phyloP scores from a whole-genome alignment of 1,140 invertebrate species.

The Habropoda laboriosa region DNA sequence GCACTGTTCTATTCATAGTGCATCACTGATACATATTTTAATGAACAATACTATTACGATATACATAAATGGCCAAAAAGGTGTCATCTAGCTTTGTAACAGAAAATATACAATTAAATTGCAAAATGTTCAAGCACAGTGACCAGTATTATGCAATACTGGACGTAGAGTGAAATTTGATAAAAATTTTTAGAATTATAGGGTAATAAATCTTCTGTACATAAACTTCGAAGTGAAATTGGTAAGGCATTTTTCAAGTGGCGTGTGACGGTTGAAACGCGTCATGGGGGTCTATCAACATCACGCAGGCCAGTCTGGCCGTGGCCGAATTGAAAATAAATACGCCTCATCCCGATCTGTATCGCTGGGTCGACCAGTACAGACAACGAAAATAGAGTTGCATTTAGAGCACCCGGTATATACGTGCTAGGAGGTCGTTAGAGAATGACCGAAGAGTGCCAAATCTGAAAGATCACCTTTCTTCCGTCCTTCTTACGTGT shows the following conservation, averaged over 20 bases:
- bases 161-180: too few relatives aligned
- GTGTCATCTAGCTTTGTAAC: too few relatives aligned
- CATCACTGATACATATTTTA: too few relatives aligned
- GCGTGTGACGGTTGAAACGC: constrained; percentile 6
- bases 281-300: constrained; percentile 41
- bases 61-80: too few relatives aligned
- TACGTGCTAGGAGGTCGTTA: constrained; percentile 65
- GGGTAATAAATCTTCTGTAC: background rate
- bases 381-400: constrained; percentile 75
- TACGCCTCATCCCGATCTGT: constrained; percentile 55
- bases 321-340: constrained; percentile 81
- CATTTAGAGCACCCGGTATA: constrained; percentile 77
- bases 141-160: too few relatives aligned
- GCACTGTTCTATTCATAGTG: too few relatives aligned
- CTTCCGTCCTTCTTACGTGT: constrained; percentile 56
- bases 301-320: constrained; percentile 71
- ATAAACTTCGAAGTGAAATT: background rate
- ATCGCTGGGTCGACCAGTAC: constrained; percentile 50
- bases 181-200: background rate
- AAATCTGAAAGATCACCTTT: constrained; percentile 75
- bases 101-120: too few relatives aligned
- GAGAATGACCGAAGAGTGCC: constrained; percentile 71
- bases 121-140: too few relatives aligned
- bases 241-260: background rate
- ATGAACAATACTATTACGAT: too few relatives aligned